A percentile compares a stretch with the other conserved stretches of the same genome.
Conservation (phyloP, 2,797 vertebrate genomes). For the Cetoscarus ocellatus region DNA sequence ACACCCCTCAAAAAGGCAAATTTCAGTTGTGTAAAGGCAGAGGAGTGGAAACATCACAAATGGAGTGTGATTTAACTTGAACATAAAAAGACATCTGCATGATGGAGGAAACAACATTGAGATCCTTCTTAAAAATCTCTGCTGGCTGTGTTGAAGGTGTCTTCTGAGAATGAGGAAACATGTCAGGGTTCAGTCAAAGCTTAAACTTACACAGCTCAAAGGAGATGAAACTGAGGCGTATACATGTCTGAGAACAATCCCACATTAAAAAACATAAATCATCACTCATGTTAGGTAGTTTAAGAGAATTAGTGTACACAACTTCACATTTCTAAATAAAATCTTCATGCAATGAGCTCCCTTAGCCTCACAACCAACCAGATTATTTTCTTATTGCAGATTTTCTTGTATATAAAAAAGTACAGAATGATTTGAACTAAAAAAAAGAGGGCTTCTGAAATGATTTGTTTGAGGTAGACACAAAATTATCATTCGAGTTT, state of each 20-base stretch:
- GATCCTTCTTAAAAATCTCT: background rate
- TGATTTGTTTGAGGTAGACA: slow-evolving; percentile 60
- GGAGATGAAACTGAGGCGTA: background rate
- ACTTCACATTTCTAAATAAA: slow-evolving; percentile 19
- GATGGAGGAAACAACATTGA: background rate
- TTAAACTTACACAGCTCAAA: background rate
- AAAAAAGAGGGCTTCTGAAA: background rate
- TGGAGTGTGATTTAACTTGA: slow-evolving; percentile 1
- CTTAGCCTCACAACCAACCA: background rate
- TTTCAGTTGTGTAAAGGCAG: slow-evolving; percentile 26
- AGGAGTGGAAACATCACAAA: background rate
- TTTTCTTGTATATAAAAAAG: background rate
- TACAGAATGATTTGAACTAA: background rate
- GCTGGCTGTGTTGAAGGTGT: slow-evolving; percentile 4
- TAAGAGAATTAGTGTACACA: background rate
- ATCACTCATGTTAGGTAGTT: background rate
- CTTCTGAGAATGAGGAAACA: background rate
- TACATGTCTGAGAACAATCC: background rate
- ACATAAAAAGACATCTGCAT: background rate
- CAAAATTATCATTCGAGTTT: slow-evolving; percentile 36
- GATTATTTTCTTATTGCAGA: slow-evolving; percentile 3
- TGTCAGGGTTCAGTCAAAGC: background rate
- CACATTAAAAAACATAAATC: background rate
- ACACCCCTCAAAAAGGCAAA: slow-evolving; percentile 40
- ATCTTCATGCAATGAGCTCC: slow-evolving; percentile 1